Conservation (phyloP, 2,113 vertebrate genomes). For the Lucifuga dentata region DNA sequence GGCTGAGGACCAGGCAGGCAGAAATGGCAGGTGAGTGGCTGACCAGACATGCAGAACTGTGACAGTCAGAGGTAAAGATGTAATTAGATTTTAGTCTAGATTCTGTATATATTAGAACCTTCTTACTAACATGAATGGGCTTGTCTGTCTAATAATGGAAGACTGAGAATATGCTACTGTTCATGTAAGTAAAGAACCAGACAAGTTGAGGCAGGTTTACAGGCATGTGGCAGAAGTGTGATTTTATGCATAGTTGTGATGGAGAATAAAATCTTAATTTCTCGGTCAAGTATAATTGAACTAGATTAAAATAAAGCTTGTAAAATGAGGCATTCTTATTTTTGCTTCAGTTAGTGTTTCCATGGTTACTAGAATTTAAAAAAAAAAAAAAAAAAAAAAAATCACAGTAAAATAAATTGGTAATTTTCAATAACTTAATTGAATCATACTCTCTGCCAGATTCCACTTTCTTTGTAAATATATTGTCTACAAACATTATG, state of each 20-base stretch:
- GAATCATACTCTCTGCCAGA: no score
- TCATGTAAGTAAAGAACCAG: conserved; percentile 21
- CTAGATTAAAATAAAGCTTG: neutral
- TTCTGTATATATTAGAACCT: neutral
- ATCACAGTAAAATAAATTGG: no score
- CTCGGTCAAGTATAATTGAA: neutral
- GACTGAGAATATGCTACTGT: conserved; percentile 19
- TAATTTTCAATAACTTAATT: no score
- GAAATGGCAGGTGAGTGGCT: no score
- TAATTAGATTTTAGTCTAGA: neutral
- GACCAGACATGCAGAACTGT: no score
- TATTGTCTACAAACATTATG: no score
- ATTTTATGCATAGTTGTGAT: conserved; percentile 2
- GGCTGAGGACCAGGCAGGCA: no score
- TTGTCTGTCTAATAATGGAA: conserved; percentile 1
- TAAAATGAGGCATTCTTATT: no score
- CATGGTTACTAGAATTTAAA: no score
- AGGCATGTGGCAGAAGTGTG: conserved; percentile 28
- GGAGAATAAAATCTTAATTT: neutral
- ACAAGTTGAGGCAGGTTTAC: conserved; percentile 44
- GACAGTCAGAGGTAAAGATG: neutral
- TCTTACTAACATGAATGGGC: neutral
- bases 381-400: no score
- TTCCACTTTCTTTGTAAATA: no score
- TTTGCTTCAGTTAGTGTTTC: no score